These are phyloP conservation scores for Chionoecetes opilio DNA, from an alignment of 1,140 invertebrate genomes.

Conservation along the genomic window DNA sequence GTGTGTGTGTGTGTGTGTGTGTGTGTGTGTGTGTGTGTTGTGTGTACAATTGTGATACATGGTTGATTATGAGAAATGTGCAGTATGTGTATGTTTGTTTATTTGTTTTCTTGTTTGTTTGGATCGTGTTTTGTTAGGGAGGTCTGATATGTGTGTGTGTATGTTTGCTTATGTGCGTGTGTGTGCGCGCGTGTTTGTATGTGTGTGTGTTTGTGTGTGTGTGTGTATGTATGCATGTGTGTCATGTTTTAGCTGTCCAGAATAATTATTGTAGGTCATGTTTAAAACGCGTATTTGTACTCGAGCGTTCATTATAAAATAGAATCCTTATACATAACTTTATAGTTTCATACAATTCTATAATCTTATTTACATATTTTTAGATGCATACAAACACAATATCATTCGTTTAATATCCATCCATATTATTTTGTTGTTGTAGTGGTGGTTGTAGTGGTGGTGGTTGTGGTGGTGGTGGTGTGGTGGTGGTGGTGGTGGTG, in stretches of 20 bases:
- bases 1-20: slow-evolving; percentile 40
- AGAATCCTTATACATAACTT: no score
- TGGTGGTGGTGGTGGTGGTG: no score
- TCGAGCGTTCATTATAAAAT: no score
- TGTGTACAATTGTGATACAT: background rate
- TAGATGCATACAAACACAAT: no score
- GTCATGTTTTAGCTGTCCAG: background rate
- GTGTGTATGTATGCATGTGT: background rate
- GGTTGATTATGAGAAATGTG: background rate
- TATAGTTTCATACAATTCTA: no score
- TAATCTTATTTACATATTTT: no score
- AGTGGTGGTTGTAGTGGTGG: background rate
- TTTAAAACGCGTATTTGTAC: no score
- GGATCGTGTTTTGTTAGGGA: background rate
- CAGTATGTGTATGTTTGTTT: background rate
- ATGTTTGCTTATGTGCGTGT: background rate
- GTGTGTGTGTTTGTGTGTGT: slow-evolving; percentile 4
- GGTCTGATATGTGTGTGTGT: background rate
- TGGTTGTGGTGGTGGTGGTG: background rate
- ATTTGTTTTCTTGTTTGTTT: background rate
- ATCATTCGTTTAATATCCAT: background rate
- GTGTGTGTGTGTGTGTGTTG: slow-evolving; percentile 48
- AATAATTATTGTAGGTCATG: no score
- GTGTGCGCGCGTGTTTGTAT: background rate
- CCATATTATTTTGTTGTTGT: background rate